Evolutionary conservation across 2,888 invertebrate species (phyloP).

Genomic region (Dryocosmus kuriphilus): DNA sequence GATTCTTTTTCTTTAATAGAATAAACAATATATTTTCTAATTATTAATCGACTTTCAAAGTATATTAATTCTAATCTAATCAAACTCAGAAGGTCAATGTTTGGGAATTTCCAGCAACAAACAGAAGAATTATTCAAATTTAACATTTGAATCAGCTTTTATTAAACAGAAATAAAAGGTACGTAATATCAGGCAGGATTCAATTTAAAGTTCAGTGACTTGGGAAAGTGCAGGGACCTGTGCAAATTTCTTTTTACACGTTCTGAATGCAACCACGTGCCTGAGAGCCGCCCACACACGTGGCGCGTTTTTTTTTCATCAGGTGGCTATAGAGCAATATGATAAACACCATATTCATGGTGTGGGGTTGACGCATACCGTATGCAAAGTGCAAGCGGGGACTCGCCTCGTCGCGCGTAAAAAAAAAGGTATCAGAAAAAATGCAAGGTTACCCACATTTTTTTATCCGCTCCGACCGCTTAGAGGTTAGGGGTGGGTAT

Average conservation of each 20-base stretch:
- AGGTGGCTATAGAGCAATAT: constrained; percentile 62
- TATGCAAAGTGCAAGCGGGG: constrained; percentile 67
- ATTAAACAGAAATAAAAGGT: not conserved
- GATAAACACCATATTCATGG: constrained; percentile 65
- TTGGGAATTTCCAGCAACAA: no score
- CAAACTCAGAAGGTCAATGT: no score
- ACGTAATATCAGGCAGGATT: not conserved
- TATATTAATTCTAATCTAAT: no score
- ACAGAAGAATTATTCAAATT: not conserved
- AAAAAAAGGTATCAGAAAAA: constrained; percentile 66
- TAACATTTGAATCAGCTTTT: not conserved
- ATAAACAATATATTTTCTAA: no score
- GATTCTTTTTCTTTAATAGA: no score
- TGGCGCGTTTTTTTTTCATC: constrained; percentile 58
- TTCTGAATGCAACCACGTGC: constrained; percentile 50
- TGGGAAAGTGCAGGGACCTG: constrained; percentile 37
- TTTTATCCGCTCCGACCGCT: constrained; percentile 56
- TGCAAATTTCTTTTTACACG: constrained; percentile 39
- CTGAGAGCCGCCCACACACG: constrained; percentile 56
- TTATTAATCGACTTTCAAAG: no score
- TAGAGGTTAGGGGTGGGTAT: constrained; percentile 1
- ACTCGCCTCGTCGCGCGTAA: constrained; percentile 50
- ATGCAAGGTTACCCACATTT: constrained; percentile 73
- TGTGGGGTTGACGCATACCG: constrained; percentile 63
- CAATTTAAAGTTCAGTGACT: constrained; percentile 39